Percentiles rank a stretch among this genome's conserved stretches.
Conservation (phyloP, 2,888 invertebrate genomes). For the Nomada fucata region DNA sequence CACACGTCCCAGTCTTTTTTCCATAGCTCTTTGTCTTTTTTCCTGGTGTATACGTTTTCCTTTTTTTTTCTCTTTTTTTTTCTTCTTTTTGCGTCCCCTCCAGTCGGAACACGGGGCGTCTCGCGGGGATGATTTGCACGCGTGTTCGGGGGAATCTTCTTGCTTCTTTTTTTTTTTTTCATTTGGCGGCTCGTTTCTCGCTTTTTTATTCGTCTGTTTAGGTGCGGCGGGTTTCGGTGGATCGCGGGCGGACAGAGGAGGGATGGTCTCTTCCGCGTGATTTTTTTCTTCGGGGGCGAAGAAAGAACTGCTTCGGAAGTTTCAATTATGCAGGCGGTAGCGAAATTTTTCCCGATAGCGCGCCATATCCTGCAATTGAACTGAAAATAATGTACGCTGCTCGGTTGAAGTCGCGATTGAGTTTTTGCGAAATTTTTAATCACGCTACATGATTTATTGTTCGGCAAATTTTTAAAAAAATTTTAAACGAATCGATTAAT, state of each 20-base stretch:
- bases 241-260: not conserved
- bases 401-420: not conserved
- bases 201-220: not conserved
- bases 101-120: not conserved
- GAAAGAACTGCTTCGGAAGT: not conserved
- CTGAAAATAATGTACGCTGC: not conserved
- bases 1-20: conserved; percentile 23
- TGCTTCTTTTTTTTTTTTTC: not conserved
- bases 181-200: not conserved
- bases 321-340: too few species aligned
- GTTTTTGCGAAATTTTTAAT: not conserved
- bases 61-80: not conserved
- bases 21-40: not conserved
- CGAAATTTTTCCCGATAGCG: too few species aligned
- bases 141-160: not conserved
- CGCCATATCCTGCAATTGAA: not conserved
- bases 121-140: conserved; percentile 6
- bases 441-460: not conserved
- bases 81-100: not conserved
- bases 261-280: not conserved
- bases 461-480: too few species aligned
- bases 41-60: not conserved
- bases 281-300: not conserved
- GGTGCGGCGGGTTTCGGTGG: not conserved
- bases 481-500: too few species aligned